Percentiles rank a stretch among this genome's conserved stretches.
Conservation (phyloP, 2,797 vertebrate genomes). For the Anguilla megastoma region DNA sequence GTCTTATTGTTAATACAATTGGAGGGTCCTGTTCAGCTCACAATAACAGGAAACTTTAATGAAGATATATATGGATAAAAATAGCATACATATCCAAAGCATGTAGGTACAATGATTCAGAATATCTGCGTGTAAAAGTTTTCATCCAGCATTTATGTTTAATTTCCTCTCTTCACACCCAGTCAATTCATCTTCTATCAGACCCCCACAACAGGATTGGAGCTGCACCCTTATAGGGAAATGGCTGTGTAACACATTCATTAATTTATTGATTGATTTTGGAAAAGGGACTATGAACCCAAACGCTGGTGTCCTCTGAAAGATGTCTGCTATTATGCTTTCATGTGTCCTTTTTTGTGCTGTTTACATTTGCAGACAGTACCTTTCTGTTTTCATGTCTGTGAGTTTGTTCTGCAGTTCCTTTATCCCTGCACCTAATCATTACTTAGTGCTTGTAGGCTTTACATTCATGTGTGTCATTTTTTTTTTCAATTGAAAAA, state of each 20-base stretch:
- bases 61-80: background rate
- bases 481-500: background rate
- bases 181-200: constrained; percentile 48
- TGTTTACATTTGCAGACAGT: background rate
- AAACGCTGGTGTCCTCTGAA: constrained; percentile 21
- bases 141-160: constrained; percentile 3
- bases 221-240: constrained; percentile 23
- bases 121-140: background rate
- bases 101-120: background rate
- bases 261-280: constrained; percentile 52
- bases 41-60: background rate
- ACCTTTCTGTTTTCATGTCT: background rate
- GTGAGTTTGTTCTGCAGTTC: background rate
- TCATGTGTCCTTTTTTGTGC: background rate
- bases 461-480: background rate
- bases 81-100: background rate
- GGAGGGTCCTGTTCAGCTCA: background rate
- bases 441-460: background rate
- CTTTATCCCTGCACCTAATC: no score
- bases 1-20: background rate
- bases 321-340: constrained; percentile 9
- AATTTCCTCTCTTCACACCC: background rate
- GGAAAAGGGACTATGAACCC: constrained; percentile 40
- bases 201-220: constrained; percentile 31
- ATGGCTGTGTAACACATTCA: constrained; percentile 48